These are phyloP conservation scores for Planiliza haematocheilus DNA, from an alignment of 2,113 vertebrate species.

Conservation along the genomic window DNA sequence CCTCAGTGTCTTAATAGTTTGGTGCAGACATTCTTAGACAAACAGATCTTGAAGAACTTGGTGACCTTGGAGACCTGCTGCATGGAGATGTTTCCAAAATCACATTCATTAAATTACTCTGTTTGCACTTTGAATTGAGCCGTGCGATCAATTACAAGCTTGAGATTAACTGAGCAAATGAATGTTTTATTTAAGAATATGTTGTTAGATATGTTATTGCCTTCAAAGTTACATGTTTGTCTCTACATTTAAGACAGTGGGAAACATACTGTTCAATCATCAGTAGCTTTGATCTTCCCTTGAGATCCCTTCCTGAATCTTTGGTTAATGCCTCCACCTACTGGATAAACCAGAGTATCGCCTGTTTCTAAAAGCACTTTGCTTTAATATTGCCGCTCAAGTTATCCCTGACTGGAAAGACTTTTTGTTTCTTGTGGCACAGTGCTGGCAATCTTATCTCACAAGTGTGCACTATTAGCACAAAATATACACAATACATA, in stretches of 20 bases:
- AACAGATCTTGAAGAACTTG: constrained; percentile 49
- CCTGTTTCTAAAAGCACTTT: background rate
- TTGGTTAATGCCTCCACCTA: constrained; percentile 64
- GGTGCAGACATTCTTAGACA: constrained; percentile 45
- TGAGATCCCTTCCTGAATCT: constrained; percentile 8
- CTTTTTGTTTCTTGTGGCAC: background rate
- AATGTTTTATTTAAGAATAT: background rate
- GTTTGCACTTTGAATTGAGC: constrained; percentile 11
- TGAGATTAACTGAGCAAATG: constrained; percentile 8
- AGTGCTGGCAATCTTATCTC: too few relatives aligned
- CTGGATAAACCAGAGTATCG: constrained; percentile 52
- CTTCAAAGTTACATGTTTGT: background rate
- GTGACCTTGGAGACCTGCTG: constrained; percentile 26
- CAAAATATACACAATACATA: too few relatives aligned
- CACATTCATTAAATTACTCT: constrained; percentile 8
- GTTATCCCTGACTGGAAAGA: background rate
- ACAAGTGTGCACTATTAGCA: too few relatives aligned
- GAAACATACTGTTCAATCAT: background rate
- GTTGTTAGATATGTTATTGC: constrained; percentile 8
- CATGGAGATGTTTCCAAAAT: constrained; percentile 18
- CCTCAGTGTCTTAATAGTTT: constrained; percentile 59
- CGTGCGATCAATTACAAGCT: background rate
- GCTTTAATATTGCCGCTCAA: too few relatives aligned
- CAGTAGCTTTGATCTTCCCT: constrained; percentile 1
- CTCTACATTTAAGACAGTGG: background rate